Base-by-base conservation (phyloP, 2,888 invertebrate species). In the Muschampia plurimacula region DNA sequence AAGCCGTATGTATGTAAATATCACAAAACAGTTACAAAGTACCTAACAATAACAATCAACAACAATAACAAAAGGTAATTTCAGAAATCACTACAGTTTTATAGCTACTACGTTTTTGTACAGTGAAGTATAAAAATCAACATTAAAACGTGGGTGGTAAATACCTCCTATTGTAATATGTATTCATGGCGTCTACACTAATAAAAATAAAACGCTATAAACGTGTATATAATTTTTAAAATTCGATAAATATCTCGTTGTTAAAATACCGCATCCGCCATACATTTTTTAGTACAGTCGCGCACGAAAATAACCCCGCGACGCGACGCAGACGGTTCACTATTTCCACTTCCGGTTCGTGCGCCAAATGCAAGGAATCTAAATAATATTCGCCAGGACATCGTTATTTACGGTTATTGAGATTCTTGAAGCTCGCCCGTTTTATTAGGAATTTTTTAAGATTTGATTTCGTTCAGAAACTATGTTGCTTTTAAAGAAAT, bases 291-390 rank as follows among this genome's bases (percentile, higher is more conserved):
- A 71, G 67, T 76, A 74, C 70, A 76, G 73, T 77, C 75, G 75
- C 73, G 76, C 74, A 74, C 74, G 72, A 75, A 79, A 78, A 78
- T 75, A 75, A 22, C 22, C 22, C 67, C 9, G 49, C 75, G 74
- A 67, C 65, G 62, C 69, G 74, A 74, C 75, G 76, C 76, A 75
- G 74, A 69, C 75, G 68, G 67, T 69, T 73, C 73, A 67, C 74
- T 76, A 75, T 77, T 76, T 77, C 75, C 72, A 46, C 76, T 80
- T 80, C 79, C 79, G 78, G 57, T 69, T 69, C 46, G n/a, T 55
- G 77, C 78, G 78, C 80, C 81, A 77, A 83, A 81, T 81, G 83
- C 79, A 79, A 79, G 80, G 80, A 80, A 84, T 83, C 83, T 83
- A 81, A 83, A 84, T 84, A 83, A 82, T 83, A 80, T 82, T 82